Percentiles rank a stretch among this genome's conserved stretches.
phyloP scores from a whole-genome alignment of 2,888 invertebrate genomes.

The Macrosiphum euphorbiae region DNA sequence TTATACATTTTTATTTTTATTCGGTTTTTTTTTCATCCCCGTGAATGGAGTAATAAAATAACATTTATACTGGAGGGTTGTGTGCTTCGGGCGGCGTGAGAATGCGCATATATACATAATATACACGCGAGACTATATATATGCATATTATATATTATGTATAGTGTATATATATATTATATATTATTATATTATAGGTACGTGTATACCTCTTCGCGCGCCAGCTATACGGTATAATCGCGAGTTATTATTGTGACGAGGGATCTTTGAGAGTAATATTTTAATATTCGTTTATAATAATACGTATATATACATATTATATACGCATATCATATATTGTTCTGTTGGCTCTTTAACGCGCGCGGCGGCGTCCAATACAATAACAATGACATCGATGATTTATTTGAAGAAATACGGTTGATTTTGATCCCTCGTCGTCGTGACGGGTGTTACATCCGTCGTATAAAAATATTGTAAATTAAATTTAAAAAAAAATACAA shows the following conservation, averaged over 20 bases:
- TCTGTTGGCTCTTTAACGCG: conserved; percentile 8
- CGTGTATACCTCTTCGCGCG: neutral
- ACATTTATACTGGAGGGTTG: conserved; percentile 39
- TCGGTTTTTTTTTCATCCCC: conserved; percentile 5
- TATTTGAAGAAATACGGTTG: conserved; percentile 32
- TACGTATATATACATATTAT: neutral
- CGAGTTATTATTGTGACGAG: conserved; percentile 45
- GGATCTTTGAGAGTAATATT: conserved; percentile 4
- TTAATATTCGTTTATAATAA: neutral
- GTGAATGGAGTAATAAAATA: conserved; percentile 46
- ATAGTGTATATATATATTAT: neutral
- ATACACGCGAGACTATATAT: neutral
- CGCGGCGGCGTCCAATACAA: conserved; percentile 1
- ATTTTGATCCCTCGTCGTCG: neutral
- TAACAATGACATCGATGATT: conserved; percentile 53
- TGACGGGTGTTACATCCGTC: conserved; percentile 33
- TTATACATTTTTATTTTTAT: neutral
- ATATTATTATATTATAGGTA: no score
- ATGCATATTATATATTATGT: neutral
- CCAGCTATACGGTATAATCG: conserved; percentile 31
- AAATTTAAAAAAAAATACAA: neutral
- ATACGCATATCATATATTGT: neutral
- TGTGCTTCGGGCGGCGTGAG: conserved; percentile 28
- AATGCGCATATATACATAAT: neutral
- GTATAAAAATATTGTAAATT: neutral